Base-by-base conservation (phyloP, 1,140 invertebrate species). In the Gryon sp. region DNA sequence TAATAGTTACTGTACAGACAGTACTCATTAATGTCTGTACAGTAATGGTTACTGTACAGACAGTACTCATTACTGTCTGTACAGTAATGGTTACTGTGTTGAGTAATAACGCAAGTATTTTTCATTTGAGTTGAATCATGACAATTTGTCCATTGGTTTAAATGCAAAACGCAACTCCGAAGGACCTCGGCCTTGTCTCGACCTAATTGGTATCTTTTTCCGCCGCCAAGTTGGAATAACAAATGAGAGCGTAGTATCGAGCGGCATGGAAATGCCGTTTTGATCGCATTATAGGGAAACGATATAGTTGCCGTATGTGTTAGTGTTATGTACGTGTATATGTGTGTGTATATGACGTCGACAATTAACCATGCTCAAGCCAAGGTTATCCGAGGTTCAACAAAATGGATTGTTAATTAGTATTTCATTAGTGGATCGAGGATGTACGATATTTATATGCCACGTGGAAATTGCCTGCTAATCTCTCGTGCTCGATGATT, bases 101-200 rank as follows among this genome's bases (percentile, higher is more conserved):
- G 22, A 24, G 7, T 4, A 24, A 24, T 24, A 24, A 24, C 22
- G 7, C 22, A 28, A 53, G 15, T 34, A 40, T 63, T 34, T 20
- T n/a, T 11, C 24, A 9, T 9, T 11, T 9, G 5, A 34, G 19
- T 24, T 16, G 9, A 52, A 20, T 63, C 60, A 26, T 43, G 38
- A 53, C 22, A 45, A 40, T 63, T 34, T 20, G 19, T 11, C 24
- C n/a, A 28, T 11, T 9, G 5, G 45, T 30, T 24, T 16, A 9
- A 52, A 20, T 63, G 45, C 22, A 38, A 36, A 40, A 6, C 11
- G 38, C 2, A n/a, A 8, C 3, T 28, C 26, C 19, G 19, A 32
- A 66, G 45, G 38, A 66, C 28, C 48, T 66, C 62, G 62, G 15
- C 59, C 59, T 63, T 63, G 59, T 32, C 32, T 30, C 60, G 28